phyloP scores from a whole-genome alignment of 2,113 vertebrate genomes.

The Arvicanthis niloticus region DNA sequence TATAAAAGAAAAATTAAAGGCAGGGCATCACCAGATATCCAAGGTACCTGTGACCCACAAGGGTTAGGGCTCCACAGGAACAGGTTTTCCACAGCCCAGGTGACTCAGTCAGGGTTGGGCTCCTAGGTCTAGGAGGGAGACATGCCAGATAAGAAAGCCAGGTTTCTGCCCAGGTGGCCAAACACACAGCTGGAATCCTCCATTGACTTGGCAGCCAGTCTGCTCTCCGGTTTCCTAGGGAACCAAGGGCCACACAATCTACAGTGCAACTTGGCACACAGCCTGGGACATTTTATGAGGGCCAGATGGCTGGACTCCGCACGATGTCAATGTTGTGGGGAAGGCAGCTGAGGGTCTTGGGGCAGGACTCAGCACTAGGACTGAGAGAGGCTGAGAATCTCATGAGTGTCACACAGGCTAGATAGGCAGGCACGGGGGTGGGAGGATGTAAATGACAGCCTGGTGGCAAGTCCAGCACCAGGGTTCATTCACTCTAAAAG shows the following conservation, averaged over 20 bases:
- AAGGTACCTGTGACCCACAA: not conserved
- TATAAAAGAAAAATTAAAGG: not conserved
- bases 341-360: not conserved
- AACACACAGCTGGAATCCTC: conserved; percentile 14
- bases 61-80: conserved; percentile 29
- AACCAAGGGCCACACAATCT: conserved; percentile 64
- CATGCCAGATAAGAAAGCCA: conserved; percentile 51
- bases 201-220: conserved; percentile 52
- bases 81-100: conserved; percentile 54
- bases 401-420: not conserved
- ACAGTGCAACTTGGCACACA: conserved; percentile 24
- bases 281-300: conserved; percentile 71
- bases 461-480: not conserved
- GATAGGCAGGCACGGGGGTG: not conserved
- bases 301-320: conserved; percentile 67
- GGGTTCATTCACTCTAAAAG: not conserved
- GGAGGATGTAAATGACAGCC: not conserved
- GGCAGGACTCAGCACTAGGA: not conserved
- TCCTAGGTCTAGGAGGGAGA: not conserved
- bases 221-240: conserved; percentile 70
- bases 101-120: conserved; percentile 67
- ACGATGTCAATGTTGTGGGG: not conserved
- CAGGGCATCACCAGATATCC: not conserved
- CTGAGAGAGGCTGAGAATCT: not conserved
- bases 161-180: conserved; percentile 69